Percentiles rank a stretch among this genome's conserved stretches.
phyloP scores from a whole-genome alignment of 37 sponge, comb jelly and placozoan species.

The Mnemiopsis leidyi region DNA sequence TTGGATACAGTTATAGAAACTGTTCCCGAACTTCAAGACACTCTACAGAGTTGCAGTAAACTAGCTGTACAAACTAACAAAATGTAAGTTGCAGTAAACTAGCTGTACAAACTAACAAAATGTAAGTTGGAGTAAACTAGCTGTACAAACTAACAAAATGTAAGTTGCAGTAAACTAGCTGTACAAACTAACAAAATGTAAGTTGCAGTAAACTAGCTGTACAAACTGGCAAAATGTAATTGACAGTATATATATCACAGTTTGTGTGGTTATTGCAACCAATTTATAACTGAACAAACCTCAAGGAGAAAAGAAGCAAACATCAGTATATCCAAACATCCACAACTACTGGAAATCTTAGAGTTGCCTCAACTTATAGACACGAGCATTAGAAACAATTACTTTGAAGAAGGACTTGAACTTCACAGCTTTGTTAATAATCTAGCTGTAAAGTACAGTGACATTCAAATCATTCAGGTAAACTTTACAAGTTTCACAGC shows the following conservation, averaged over 20 bases:
- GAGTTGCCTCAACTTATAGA: slow-evolving; percentile 62
- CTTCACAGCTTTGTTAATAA: slow-evolving; percentile 7
- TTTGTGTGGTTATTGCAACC: no score
- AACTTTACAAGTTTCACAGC: no score
- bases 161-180: neutral
- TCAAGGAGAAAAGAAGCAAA: slow-evolving; percentile 58
- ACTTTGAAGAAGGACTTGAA: slow-evolving; percentile 36
- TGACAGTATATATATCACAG: no score
- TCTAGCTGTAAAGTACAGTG: slow-evolving; percentile 22
- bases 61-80: slow-evolving; percentile 40
- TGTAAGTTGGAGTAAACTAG: neutral
- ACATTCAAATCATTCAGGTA: slow-evolving; percentile 59
- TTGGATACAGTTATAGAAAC: slow-evolving; percentile 14
- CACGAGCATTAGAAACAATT: slow-evolving; percentile 55
- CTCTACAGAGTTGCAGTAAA: neutral
- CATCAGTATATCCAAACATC: slow-evolving; percentile 33
- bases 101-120: neutral
- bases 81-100: slow-evolving; percentile 28
- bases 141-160: neutral
- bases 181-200: neutral
- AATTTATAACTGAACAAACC: no score
- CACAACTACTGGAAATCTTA: slow-evolving; percentile 50
- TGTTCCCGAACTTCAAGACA: slow-evolving; percentile 10
- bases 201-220: neutral
- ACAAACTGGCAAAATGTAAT: slow-evolving; percentile 17